Evolutionary conservation across 2,797 vertebrate species (phyloP), one percentile per base, ranked within the genome.

Genomic region (Phoebastria nigripes): DNA sequence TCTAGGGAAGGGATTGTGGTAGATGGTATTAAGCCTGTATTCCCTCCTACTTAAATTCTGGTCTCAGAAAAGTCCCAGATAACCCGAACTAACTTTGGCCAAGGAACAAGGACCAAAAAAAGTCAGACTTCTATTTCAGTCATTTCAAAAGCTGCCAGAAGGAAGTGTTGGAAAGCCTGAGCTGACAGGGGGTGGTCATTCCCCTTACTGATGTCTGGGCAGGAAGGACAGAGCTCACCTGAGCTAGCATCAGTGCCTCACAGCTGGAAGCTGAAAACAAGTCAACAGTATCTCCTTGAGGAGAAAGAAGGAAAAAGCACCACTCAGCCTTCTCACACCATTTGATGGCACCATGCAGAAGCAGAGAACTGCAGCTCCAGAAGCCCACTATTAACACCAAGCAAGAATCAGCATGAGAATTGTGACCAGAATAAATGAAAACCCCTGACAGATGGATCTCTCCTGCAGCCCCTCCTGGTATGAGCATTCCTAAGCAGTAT

Each of bases 241-340:
- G 76, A 93, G 66, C 74, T 42, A 89, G 54, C 58, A 90, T 74
- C n/a, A 77, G 70, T 76, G 72, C 70, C 90, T 86, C 11, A 6
- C 71, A 92, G 65, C 63, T 70, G 76, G 67, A 93, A 61, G 83
- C 11, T 90, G 89, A 92, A 90, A 92, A 83, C 42, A 69, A 66
- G 35, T 89, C 76, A 86, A 79, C 13, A 73, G 37, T 46, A 94
- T 52, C 59, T 90, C 72, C 65, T 91, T 67, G 24, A 83, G 24
- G 46, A 93, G 49, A 74, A 93, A 80, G 59, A 72, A 84, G 59
- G 31, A 70, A 83, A 95, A 89, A 93, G 87, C 84, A 95, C 69
- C 76, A 66, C 77, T 95, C 65, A 51, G 59, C 25, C 77, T 93
- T 84, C 56, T 88, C 76, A 63, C 6, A 54, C 56, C 29, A 73